Evolutionary conservation across 1,140 invertebrate species (phyloP).

Genomic region (Eriocheir sinensis): DNA sequence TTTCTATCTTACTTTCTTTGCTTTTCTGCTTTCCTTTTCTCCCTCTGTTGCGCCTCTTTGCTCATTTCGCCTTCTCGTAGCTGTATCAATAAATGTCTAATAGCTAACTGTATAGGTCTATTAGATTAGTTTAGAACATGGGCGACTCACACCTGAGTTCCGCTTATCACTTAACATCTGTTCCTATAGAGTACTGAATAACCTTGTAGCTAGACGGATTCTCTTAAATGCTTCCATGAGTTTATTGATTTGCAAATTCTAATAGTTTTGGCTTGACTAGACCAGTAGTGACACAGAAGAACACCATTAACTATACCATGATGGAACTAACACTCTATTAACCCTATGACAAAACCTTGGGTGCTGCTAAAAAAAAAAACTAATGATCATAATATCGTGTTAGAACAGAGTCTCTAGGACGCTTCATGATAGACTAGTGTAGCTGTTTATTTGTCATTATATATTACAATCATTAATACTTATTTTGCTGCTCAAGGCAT

Average conservation of each 20-base stretch:
- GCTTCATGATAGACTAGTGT: slow-evolving; percentile 15
- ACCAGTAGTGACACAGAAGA: not conserved
- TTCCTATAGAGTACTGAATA: not conserved
- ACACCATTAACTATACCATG: not conserved
- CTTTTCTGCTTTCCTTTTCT: not conserved
- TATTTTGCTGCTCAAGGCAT: slow-evolving; percentile 8
- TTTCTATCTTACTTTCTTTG: not conserved
- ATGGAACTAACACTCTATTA: not conserved
- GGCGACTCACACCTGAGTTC: not conserved
- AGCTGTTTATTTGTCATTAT: not conserved
- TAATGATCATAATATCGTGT: not conserved
- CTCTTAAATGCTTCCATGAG: not conserved
- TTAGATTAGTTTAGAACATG: not conserved
- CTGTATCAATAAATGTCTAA: too few species aligned
- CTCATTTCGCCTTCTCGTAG: not conserved
- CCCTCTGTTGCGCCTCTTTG: not conserved
- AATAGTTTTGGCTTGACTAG: slow-evolving; percentile 1
- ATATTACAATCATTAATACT: not conserved
- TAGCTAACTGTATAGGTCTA: not conserved
- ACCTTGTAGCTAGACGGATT: not conserved
- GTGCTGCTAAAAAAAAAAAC: not conserved
- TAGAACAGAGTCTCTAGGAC: not conserved
- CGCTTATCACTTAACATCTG: not conserved
- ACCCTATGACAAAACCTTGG: not conserved
- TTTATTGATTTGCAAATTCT: not conserved